Percentiles rank a stretch among this genome's conserved stretches.
Evolutionary conservation across 2,113 vertebrate species (phyloP).

Genomic region (Paraplagusia blochii): DNA sequence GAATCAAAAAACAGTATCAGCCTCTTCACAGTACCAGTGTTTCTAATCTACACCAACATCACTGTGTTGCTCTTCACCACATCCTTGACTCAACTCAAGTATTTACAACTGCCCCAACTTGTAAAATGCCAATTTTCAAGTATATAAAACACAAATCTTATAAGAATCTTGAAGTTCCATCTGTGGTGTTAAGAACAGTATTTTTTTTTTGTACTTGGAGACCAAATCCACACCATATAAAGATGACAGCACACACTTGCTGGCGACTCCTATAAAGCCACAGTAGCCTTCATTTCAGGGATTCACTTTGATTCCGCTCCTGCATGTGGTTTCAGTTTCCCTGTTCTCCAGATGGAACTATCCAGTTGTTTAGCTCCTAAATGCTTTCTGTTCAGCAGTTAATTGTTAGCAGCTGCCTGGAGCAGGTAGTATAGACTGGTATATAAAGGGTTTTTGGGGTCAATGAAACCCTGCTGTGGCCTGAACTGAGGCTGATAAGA

Average conservation of each 20-base stretch:
- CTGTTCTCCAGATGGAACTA: not conserved
- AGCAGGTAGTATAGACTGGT: not conserved
- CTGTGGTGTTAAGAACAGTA: too few relatives aligned
- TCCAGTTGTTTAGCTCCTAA: not conserved
- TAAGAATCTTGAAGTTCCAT: too few relatives aligned
- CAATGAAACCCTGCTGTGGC: not conserved
- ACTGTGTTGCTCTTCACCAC: not conserved
- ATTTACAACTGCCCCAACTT: too few relatives aligned
- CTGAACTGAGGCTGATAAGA: not conserved
- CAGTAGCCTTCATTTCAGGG: not conserved
- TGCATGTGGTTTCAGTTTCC: not conserved
- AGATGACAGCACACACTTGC: not conserved
- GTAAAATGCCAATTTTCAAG: too few relatives aligned
- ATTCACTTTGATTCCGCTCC: not conserved
- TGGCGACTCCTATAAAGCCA: not conserved
- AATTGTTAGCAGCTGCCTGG: not conserved
- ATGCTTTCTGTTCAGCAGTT: not conserved
- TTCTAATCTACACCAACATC: not conserved
- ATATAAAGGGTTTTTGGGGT: not conserved
- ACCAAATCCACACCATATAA: not conserved
- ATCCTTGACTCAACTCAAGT: too few relatives aligned
- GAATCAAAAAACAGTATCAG: not conserved
- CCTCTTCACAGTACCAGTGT: too few relatives aligned
- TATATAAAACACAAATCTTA: too few relatives aligned
- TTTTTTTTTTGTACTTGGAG: not conserved